phyloP scores from a whole-genome alignment of 2,888 invertebrate species.

The Gymnocheta viridis region DNA sequence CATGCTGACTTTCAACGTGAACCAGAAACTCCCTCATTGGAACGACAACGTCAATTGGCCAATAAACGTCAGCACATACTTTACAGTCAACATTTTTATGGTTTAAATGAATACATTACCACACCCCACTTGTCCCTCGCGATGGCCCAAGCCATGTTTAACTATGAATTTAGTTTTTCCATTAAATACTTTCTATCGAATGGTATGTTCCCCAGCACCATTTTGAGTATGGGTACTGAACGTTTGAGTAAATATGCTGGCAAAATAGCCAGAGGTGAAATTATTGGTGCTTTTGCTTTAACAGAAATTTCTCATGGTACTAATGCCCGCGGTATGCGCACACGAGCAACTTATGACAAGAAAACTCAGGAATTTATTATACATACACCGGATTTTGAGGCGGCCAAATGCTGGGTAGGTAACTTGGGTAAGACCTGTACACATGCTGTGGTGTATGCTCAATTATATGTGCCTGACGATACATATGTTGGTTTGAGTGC shows the following conservation, averaged over 20 bases:
- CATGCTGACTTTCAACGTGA: conserved; percentile 85
- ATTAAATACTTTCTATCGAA: conserved; percentile 87
- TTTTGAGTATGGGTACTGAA: conserved; percentile 86
- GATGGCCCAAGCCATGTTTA: conserved; percentile 84
- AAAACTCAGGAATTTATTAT: conserved; percentile 88
- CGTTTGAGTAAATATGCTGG: conserved; percentile 84
- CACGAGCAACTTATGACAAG: conserved; percentile 91
- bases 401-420: conserved; percentile 90
- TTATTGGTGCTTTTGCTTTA: conserved; percentile 89
- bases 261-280: conserved; percentile 80
- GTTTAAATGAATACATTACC: conserved; percentile 80
- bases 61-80: conserved; percentile 86
- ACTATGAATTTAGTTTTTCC: conserved; percentile 84
- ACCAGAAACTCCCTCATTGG: conserved; percentile 83
- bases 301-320: conserved; percentile 96
- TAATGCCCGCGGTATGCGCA: conserved; percentile 93
- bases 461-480: conserved; percentile 90
- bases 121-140: conserved; percentile 83
- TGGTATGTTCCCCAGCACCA: conserved; percentile 86
- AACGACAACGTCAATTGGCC: conserved; percentile 84
- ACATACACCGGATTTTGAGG: conserved; percentile 89
- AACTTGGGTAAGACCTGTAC: conserved; percentile 89
- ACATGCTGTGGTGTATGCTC: conserved; percentile 93
- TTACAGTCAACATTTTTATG: conserved; percentile 85
- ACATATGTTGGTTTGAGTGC: conserved; percentile 92